Evolutionary conservation across 2,797 vertebrate genomes (phyloP), one percentile per base, ranked within the genome.

Genomic region (Centroberyx gerrardi): DNA sequence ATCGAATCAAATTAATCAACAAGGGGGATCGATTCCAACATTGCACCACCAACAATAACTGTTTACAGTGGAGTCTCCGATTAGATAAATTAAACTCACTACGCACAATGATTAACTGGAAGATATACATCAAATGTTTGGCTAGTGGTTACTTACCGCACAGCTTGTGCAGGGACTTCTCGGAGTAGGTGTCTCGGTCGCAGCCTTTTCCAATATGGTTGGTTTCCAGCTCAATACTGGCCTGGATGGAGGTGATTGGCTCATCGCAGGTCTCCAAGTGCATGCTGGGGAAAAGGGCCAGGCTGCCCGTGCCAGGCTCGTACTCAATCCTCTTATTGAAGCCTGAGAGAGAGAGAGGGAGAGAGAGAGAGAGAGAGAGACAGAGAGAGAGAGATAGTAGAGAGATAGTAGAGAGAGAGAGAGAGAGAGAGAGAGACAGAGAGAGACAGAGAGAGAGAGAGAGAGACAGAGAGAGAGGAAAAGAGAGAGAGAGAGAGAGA

Each of bases 201-300:
- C 98, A 99, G 82, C 98, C 98, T 87, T 99, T 99, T 58, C 98
- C 98, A 3, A 99, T 99, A 73, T 99, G 98, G 85, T 93, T 97
- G 64, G 98, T 99, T 94, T 99, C 98, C 18, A 99, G 94, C 74
- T 98, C 96, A 68, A 99, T 92, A 0, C 77, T 97, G 68, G 96
- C 96, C 82, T 94, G 94, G 72, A 99, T 94, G 0, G 96, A 99
- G 0, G 97, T 97, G 86, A 99, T 94, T 1, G 97, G 95, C 82
- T 97, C 97, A 0, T 96, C 97, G 3, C 98, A 99, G 0, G 96
- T 99, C 93, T 99, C 98, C 94, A 99, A 90, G 85, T 92, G 97
- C 93, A 98, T 95, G 72, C 94, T 94, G 3, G 98, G 97, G 87
- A 99, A 99, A 65, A 99, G 95, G 5, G 97, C 96, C 82, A 99